phyloP scores from a whole-genome alignment of 2,797 vertebrate genomes.

The Distichodus sexfasciatus region DNA sequence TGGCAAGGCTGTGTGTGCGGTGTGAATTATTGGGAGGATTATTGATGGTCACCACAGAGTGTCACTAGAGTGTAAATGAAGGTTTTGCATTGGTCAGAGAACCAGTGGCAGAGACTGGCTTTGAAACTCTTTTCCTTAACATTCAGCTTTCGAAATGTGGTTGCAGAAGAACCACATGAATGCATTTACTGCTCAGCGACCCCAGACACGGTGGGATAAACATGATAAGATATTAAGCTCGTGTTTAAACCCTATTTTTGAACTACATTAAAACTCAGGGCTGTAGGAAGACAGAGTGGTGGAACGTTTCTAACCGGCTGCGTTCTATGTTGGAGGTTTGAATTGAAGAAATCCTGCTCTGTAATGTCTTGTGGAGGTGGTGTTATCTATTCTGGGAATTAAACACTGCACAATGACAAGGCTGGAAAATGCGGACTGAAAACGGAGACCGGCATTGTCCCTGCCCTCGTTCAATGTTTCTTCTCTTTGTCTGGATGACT shows the following conservation, averaged over 20 bases:
- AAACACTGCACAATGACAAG: too few species aligned
- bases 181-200: conserved; percentile 59
- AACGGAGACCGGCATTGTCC: conserved; percentile 11
- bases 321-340: too few species aligned
- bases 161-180: conserved; percentile 70
- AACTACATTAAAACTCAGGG: conserved; percentile 63
- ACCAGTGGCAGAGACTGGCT: conserved; percentile 55
- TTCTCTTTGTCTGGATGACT: conserved; percentile 53
- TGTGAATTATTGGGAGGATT: conserved; percentile 8
- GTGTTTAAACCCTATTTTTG: conserved; percentile 61
- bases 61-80: conserved; percentile 68
- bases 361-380: too few species aligned
- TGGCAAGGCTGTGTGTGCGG: too few species aligned
- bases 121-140: too few species aligned
- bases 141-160: too few species aligned
- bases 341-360: too few species aligned
- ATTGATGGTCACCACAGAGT: conserved; percentile 60
- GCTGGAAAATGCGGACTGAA: too few species aligned
- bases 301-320: too few species aligned
- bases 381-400: too few species aligned
- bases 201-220: conserved; percentile 62
- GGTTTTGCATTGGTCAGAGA: conserved; percentile 38
- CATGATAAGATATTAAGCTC: conserved; percentile 68
- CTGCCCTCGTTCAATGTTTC: too few species aligned
- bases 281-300: too few species aligned